phyloP scores from a whole-genome alignment of 1,140 invertebrate species.

The Cydia strobilella region DNA sequence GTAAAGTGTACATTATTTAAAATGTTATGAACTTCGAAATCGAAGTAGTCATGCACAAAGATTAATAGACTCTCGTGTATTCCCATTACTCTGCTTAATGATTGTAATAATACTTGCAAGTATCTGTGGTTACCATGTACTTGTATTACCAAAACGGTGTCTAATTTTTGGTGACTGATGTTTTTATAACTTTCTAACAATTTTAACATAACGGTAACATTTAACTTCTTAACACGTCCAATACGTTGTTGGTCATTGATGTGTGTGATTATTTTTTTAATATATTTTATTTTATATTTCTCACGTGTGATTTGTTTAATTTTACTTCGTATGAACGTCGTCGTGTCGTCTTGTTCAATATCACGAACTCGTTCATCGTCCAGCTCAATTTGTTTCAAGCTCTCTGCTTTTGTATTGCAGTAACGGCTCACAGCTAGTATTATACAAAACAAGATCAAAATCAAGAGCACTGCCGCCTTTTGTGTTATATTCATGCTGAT shows the following conservation, averaged over 20 bases:
- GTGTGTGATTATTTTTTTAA: not conserved
- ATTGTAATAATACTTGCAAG: constrained; percentile 42
- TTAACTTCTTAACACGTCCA: not conserved
- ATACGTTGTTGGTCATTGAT: not conserved
- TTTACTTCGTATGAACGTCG: not conserved
- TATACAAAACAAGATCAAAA: not conserved
- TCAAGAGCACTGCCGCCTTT: not conserved
- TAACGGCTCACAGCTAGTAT: not conserved
- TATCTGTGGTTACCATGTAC: constrained; percentile 42
- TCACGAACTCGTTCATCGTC: not conserved
- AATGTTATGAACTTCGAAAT: constrained; percentile 41
- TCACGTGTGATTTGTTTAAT: not conserved
- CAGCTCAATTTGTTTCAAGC: not conserved
- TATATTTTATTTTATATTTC: not conserved
- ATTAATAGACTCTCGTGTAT: constrained; percentile 46
- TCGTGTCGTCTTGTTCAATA: not conserved
- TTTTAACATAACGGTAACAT: not conserved
- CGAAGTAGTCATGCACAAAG: constrained; percentile 48
- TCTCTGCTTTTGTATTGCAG: not conserved
- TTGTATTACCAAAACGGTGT: constrained; percentile 47
- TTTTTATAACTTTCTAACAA: not conserved
- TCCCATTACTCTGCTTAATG: constrained; percentile 38
- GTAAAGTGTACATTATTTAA: constrained; percentile 42
- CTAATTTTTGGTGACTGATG: not conserved
- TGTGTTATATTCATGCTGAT: not conserved